A percentile compares a stretch with the other conserved stretches of the same genome.
These are phyloP conservation scores for Eolophus roseicapilla DNA, from an alignment of 2,113 vertebrate species.

Conservation along the genomic window DNA sequence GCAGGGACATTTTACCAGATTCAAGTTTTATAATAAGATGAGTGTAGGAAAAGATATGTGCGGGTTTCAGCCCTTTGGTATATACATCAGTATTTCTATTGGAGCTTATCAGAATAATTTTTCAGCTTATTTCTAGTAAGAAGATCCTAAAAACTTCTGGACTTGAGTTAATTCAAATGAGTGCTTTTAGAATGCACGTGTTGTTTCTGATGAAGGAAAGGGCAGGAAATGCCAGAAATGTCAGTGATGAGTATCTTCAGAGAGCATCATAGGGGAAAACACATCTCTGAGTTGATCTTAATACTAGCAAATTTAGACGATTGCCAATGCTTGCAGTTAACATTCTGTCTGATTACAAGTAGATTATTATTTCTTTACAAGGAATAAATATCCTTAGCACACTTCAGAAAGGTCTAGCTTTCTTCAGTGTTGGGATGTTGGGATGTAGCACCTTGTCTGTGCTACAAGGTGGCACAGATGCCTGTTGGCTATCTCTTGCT, in stretches of 20 bases:
- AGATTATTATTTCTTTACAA: neutral
- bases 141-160: neutral
- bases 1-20: neutral
- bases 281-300: neutral
- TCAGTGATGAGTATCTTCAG: neutral
- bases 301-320: neutral
- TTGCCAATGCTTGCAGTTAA: neutral
- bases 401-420: neutral
- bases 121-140: neutral
- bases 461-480: neutral
- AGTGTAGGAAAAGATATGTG: neutral
- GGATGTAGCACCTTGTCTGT: neutral
- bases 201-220: neutral
- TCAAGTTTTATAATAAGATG: neutral
- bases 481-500: neutral
- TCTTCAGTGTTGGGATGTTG: neutral
- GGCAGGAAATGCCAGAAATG: conserved; percentile 16
- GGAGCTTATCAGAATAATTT: neutral
- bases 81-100: neutral
- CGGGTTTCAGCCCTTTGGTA: neutral
- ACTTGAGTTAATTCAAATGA: neutral
- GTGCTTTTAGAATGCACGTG: neutral
- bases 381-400: neutral
- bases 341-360: neutral
- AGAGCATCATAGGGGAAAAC: neutral